These are phyloP conservation scores for Picathartes gymnocephalus DNA, from an alignment of 2,113 vertebrate species.

Conservation along the genomic window DNA sequence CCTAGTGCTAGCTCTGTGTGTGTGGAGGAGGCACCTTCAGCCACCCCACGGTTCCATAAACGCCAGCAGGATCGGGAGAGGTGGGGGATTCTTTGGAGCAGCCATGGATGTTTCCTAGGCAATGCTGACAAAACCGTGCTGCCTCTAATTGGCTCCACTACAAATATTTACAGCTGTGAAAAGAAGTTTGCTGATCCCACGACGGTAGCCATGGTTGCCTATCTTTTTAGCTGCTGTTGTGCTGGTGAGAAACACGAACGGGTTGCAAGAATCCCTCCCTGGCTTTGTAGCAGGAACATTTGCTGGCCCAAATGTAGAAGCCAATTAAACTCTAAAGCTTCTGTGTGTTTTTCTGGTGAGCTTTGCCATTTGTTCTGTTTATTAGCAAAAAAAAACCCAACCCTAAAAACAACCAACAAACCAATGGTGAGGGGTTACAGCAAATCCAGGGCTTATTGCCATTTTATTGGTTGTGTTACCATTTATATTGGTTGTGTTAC, in stretches of 20 bases:
- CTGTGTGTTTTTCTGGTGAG: conserved; percentile 3
- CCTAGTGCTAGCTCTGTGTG: fast-evolving
- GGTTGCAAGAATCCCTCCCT: neutral
- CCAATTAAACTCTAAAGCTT: conserved; percentile 33
- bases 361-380: conserved; percentile 8
- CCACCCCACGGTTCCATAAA: neutral
- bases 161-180: conserved; percentile 70
- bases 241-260: neutral
- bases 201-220: conserved; percentile 42
- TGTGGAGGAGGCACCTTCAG: neutral
- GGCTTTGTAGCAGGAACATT: conserved; percentile 29
- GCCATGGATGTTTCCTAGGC: conserved; percentile 52
- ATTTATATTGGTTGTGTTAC: neutral
- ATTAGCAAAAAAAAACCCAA: neutral
- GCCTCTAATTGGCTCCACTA: conserved; percentile 58
- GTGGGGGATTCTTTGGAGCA: conserved; percentile 33
- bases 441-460: neutral
- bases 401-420: neutral
- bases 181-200: conserved; percentile 43
- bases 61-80: neutral
- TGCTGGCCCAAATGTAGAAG: conserved; percentile 35
- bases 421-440: neutral
- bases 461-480: neutral
- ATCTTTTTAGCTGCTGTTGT: conserved; percentile 23
- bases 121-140: conserved; percentile 31